A percentile compares a stretch with the other conserved stretches of the same genome.
phyloP scores from a whole-genome alignment of 2,888 invertebrate species.

The Agelastica alni region DNA sequence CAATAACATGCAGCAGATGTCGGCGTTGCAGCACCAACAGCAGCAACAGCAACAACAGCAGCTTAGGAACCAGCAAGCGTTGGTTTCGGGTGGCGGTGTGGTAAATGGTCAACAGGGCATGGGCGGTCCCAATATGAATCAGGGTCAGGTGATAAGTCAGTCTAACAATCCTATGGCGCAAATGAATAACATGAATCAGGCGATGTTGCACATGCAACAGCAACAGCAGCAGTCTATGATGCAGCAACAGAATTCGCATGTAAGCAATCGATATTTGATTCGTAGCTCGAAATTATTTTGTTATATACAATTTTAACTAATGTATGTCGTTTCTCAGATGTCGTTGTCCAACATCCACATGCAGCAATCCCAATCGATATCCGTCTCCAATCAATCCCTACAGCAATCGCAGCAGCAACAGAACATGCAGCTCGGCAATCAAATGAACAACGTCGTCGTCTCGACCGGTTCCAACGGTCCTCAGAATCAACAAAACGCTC shows the following conservation, averaged over 20 bases:
- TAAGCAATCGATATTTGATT: no score
- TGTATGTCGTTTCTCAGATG: slow-evolving; percentile 58
- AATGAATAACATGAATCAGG: slow-evolving; percentile 58
- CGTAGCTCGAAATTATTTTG: no score
- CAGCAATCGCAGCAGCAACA: slow-evolving; percentile 38
- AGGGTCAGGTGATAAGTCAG: slow-evolving; percentile 48
- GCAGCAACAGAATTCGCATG: slow-evolving; percentile 56
- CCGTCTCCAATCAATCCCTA: slow-evolving; percentile 56
- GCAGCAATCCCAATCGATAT: slow-evolving; percentile 70
- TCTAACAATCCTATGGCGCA: slow-evolving; percentile 50
- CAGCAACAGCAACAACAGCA: slow-evolving; percentile 57
- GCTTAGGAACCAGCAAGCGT: slow-evolving; percentile 11
- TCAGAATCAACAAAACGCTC: slow-evolving; percentile 36
- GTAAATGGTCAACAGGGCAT: slow-evolving; percentile 38
- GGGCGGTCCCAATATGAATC: slow-evolving; percentile 40
- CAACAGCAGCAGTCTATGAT: slow-evolving; percentile 59
- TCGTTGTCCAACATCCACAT: slow-evolving; percentile 69
- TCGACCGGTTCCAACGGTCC: slow-evolving; percentile 31
- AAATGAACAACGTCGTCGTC: slow-evolving; percentile 23
- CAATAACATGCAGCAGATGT: slow-evolving; percentile 52
- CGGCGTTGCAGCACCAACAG: slow-evolving; percentile 58
- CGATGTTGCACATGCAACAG: slow-evolving; percentile 60
- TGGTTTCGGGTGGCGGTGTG: slow-evolving; percentile 14
- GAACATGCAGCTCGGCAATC: slow-evolving; percentile 28
- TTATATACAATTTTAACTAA: background rate